These are phyloP conservation scores for Vombatus ursinus DNA, from an alignment of 2,113 vertebrate species.

Conservation along the genomic window DNA sequence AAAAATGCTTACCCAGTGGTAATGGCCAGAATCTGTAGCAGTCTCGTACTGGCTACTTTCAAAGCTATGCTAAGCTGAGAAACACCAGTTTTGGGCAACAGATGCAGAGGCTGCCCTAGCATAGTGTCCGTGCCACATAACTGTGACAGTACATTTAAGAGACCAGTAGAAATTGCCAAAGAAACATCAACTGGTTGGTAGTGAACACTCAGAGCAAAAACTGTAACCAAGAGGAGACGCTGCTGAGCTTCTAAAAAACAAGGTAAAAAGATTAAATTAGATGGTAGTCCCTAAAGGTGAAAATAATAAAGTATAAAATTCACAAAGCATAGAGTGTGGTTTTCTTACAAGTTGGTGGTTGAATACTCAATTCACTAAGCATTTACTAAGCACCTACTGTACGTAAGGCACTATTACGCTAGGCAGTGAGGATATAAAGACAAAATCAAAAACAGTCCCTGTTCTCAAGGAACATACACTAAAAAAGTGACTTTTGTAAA, in stretches of 20 bases:
- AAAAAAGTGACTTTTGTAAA: background rate
- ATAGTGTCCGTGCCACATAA: slow-evolving; percentile 97
- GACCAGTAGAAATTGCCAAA: slow-evolving; percentile 95
- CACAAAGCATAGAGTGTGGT: background rate
- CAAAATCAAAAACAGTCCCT: background rate
- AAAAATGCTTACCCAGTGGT: slow-evolving; percentile 92
- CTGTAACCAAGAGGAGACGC: slow-evolving; percentile 96
- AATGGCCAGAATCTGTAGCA: slow-evolving; percentile 97
- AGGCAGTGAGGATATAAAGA: background rate
- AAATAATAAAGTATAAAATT: background rate
- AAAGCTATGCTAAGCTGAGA: slow-evolving; percentile 97
- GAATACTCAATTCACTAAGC: background rate
- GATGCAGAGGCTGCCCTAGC: slow-evolving; percentile 94
- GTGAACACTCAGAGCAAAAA: slow-evolving; percentile 96
- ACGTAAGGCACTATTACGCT: background rate
- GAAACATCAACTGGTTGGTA: slow-evolving; percentile 98
- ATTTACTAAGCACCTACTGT: slow-evolving; percentile 23
- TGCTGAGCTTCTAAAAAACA: slow-evolving; percentile 93
- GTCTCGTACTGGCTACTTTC: slow-evolving; percentile 96
- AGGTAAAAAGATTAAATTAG: background rate
- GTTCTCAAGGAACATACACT: background rate
- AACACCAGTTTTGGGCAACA: slow-evolving; percentile 93
- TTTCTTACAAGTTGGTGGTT: background rate
- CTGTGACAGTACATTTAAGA: slow-evolving; percentile 96
- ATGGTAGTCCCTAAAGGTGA: slow-evolving; percentile 3